Percentiles rank a stretch among this genome's conserved stretches.
phyloP scores from a whole-genome alignment of 2,888 invertebrate species.

The Teleiodes luculella region DNA sequence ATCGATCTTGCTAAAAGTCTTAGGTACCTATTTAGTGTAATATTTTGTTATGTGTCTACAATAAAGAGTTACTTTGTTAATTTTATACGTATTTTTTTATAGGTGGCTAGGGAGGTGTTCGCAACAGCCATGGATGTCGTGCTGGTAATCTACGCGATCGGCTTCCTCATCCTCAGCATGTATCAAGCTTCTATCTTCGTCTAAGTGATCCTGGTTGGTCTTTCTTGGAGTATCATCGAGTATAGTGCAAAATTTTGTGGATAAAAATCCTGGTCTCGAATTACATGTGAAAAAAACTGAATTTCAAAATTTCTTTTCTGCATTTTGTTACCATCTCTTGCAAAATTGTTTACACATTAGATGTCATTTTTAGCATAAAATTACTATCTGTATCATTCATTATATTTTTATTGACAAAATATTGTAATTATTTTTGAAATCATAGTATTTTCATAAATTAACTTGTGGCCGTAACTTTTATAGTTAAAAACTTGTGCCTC shows the following conservation, averaged over 20 bases:
- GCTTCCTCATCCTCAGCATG: conserved; percentile 55
- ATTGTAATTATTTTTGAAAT: background rate
- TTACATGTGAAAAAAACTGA: background rate
- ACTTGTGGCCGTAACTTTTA: background rate
- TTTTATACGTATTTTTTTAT: background rate
- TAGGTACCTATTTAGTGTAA: too few relatives aligned
- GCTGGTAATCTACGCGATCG: conserved; percentile 55
- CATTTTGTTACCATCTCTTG: too few relatives aligned
- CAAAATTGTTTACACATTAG: background rate
- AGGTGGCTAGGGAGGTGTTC: conserved; percentile 43
- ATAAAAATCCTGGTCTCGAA: too few relatives aligned
- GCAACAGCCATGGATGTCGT: conserved; percentile 53
- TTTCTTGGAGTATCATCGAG: background rate
- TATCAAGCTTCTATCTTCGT: conserved; percentile 37
- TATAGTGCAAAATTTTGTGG: background rate
- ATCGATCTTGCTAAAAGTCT: too few relatives aligned
- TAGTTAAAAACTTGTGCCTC: background rate
- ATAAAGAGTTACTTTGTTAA: too few relatives aligned
- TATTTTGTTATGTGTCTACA: too few relatives aligned
- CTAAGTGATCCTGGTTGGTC: background rate
- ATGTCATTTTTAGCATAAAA: background rate
- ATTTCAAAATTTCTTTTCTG: too few relatives aligned
- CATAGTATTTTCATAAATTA: background rate
- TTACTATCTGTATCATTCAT: too few relatives aligned
- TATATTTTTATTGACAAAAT: too few relatives aligned